Evolutionary conservation across 2,888 invertebrate genomes (phyloP).

Genomic region (Harmothoe impar): DNA sequence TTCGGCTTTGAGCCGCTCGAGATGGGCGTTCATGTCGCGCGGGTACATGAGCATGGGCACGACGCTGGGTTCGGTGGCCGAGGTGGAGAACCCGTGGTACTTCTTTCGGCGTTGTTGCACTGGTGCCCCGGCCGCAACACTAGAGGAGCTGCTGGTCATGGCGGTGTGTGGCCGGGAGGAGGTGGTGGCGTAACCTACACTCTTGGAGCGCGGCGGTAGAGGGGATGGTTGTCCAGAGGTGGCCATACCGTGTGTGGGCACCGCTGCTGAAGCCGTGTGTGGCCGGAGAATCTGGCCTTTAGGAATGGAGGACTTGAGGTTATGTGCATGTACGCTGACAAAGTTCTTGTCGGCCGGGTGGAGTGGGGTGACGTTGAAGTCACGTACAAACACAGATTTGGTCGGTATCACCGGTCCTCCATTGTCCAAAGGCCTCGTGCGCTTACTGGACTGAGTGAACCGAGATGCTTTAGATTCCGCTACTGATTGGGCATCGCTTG

Average conservation of each 20-base stretch:
- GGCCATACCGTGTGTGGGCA: slow-evolving; percentile 3
- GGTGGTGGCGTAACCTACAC: slow-evolving; percentile 44
- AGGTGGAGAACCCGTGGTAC: slow-evolving; percentile 71
- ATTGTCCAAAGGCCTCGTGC: neutral
- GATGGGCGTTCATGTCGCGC: slow-evolving; percentile 75
- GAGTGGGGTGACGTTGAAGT: slow-evolving; percentile 25
- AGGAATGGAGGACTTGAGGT: slow-evolving; percentile 77
- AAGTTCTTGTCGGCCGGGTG: slow-evolving; percentile 9
- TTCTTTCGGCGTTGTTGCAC: slow-evolving; percentile 49
- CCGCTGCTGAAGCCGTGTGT: slow-evolving; percentile 66
- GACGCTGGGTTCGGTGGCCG: slow-evolving; percentile 73
- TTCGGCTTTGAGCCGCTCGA: slow-evolving; percentile 64
- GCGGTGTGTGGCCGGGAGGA: slow-evolving; percentile 55
- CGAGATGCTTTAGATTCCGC: slow-evolving; percentile 60
- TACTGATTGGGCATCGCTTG: slow-evolving; percentile 60
- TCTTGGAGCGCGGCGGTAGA: slow-evolving; percentile 65
- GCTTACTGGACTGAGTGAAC: slow-evolving; percentile 30
- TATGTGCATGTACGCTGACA: slow-evolving; percentile 74
- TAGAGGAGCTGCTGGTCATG: slow-evolving; percentile 65
- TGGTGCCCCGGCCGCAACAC: slow-evolving; percentile 72
- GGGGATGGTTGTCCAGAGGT: neutral
- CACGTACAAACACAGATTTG: neutral
- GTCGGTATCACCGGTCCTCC: slow-evolving; percentile 8
- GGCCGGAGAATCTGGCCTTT: slow-evolving; percentile 78
- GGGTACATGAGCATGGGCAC: slow-evolving; percentile 82